Base-by-base conservation (phyloP, 1,140 invertebrate species). In the Mya arenaria region DNA sequence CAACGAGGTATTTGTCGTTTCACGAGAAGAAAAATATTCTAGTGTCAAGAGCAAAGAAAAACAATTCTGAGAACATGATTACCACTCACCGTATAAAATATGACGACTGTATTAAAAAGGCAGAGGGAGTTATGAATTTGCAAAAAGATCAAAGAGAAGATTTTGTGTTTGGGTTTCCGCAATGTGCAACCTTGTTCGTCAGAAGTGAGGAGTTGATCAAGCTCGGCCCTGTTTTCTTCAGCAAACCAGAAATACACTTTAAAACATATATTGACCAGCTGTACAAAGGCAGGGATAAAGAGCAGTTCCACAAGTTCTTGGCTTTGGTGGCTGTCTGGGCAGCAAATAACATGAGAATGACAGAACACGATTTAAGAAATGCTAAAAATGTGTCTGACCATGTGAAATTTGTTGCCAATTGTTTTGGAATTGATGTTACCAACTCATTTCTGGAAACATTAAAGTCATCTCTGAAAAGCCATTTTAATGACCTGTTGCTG, bases 101-200 rank as follows among this genome's bases (percentile, higher is more conserved):
- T 30, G 5, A 28, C 8, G 37, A 25, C 4, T 39, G 23, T 15
- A 63, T 75, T 2, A 62, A 30, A 13, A 56, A 62, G 28, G 60
- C 52, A 34, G 30, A 60, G 1, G 34, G 30, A 58, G 58, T 37
- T 3, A 60, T 56, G 15, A 17, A 28, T n/a, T 28, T 52, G 19
- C 2, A 8, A 28, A 39, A 39, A 17, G 72, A 62, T 36, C 6
- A 28, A 13, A 37, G 4, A 8, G 17, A 48, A 6, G 34, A 68
- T 23, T 65, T 78, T 66, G 10, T 66, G 4, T 78, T 78, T 36
- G 74, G 74, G 13, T 78, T 78, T 37, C 74, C 74, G n/a, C 48
- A 78, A 28, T 78, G 74, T 56, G 60, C 44, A 1, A 32, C 39
- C 15, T 63, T 78, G 74, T 78, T 78, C 56, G 74, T 68, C 6